Base-by-base conservation (phyloP, 2,113 vertebrate species). In the Corydoras sp. region DNA sequence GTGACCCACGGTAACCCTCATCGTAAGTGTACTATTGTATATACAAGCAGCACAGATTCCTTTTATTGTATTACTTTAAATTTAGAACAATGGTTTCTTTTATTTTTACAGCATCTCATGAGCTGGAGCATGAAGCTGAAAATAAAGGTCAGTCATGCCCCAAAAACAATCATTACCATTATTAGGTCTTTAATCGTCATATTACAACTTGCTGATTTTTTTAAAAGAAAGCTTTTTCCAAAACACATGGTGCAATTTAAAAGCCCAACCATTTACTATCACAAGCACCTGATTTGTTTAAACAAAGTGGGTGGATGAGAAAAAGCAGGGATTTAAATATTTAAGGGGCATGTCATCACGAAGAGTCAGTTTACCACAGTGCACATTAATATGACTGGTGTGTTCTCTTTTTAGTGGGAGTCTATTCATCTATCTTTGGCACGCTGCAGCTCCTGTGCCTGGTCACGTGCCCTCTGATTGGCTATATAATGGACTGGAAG, bases 401-500 rank as follows among this genome's bases (percentile, higher is more conserved):
- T 67, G 31, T 18, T 2, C 12, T 11, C 29, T 10, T 54, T 9
- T 58, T 80, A 96, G 94, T 95, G 55, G 81, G 73, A 64, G 89
- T 91, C 88, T 96, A 94, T 84, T 83, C 93, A 0, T 92, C 90
- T 51, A 78, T 94, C 73, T 96, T 96, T 18, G 94, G 93, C 67
- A 91, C 87, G 2, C 83, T 95, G 87, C 94, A 96, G 84, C 88
- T 95, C 75, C 82, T 94, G 14, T 96, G 94, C 68, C 87, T 96
- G 61, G 15, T 87, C 65, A 95, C 92, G 3, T 95, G 92, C 58
- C 94, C 94, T 69, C 84, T 95, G 81, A 96, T 96, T 10, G 94
- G 94, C 62, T 96, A 91, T 80, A 86, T 96, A 85, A 95, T 96
- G 94, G 94, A 96, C 86, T 96, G 94, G 90, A 91, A 81, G 79